Evolutionary conservation across 2,113 vertebrate genomes (phyloP).

Genomic region (Pterocles gutturalis): DNA sequence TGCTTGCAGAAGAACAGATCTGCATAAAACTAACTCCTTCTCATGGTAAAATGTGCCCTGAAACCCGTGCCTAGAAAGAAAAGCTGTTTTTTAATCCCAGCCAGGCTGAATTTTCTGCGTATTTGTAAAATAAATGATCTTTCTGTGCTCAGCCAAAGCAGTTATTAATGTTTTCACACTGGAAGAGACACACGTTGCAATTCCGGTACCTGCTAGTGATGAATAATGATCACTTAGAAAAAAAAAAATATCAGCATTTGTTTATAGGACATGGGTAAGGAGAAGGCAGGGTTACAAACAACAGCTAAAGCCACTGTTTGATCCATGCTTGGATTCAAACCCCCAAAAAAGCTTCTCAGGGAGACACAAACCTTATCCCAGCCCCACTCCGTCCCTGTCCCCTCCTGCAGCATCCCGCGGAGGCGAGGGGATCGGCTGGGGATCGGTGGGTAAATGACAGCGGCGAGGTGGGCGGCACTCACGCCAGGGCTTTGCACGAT

Average conservation of each 20-base stretch:
- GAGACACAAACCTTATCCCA: not conserved
- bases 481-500: not conserved
- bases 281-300: not conserved
- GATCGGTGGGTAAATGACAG: not conserved
- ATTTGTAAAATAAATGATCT: conserved; percentile 37
- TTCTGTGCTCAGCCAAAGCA: not conserved
- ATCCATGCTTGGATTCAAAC: not conserved
- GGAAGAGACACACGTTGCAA: not conserved
- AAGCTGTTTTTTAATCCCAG: not conserved
- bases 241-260: not conserved
- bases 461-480: not conserved
- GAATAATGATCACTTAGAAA: conserved; percentile 2
- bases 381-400: not conserved
- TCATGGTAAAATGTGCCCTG: not conserved
- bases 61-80: not conserved
- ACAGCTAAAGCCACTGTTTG: not conserved
- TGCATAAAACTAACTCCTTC: not conserved
- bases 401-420: not conserved
- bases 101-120: not conserved
- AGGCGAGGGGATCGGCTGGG: not conserved
- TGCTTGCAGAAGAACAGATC: not conserved
- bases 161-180: conserved; percentile 57
- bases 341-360: not conserved
- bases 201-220: not conserved
- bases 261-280: accelerated